phyloP scores from a whole-genome alignment of 2,797 vertebrate genomes.

The Crax fasciolata region DNA sequence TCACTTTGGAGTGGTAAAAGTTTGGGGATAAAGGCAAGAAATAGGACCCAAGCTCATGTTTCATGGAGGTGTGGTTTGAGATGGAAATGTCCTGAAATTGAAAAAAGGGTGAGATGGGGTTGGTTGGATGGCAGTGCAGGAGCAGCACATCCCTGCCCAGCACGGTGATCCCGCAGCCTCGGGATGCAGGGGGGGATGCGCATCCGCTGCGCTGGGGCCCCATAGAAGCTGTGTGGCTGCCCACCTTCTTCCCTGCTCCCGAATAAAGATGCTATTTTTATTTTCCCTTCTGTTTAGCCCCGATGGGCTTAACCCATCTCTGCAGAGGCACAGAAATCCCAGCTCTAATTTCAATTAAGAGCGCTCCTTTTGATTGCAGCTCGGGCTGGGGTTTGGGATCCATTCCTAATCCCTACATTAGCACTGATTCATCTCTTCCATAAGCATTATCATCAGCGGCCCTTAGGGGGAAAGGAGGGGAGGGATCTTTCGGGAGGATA shows the following conservation, averaged over 20 bases:
- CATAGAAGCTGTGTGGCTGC: background rate
- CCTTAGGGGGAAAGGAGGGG: constrained; percentile 63
- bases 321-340: constrained; percentile 77
- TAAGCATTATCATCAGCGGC: constrained; percentile 60
- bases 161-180: background rate
- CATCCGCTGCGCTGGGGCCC: background rate
- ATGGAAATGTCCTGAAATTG: constrained; percentile 48
- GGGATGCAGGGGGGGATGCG: background rate
- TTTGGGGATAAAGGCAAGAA: background rate
- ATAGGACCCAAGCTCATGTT: background rate
- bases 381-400: constrained; percentile 65
- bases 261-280: constrained; percentile 70
- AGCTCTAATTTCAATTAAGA: constrained; percentile 82
- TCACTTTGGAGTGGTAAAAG: background rate
- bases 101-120: background rate
- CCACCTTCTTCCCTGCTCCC: constrained; percentile 23
- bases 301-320: constrained; percentile 70
- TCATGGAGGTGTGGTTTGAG: background rate
- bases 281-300: constrained; percentile 69
- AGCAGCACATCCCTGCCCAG: background rate
- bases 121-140: background rate
- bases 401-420: constrained; percentile 80
- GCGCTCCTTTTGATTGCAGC: constrained; percentile 48
- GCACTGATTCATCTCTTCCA: constrained; percentile 80
- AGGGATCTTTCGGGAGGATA: constrained; percentile 79